phyloP scores from a whole-genome alignment of 2,797 vertebrate species.

The Falco novaeseelandiae region DNA sequence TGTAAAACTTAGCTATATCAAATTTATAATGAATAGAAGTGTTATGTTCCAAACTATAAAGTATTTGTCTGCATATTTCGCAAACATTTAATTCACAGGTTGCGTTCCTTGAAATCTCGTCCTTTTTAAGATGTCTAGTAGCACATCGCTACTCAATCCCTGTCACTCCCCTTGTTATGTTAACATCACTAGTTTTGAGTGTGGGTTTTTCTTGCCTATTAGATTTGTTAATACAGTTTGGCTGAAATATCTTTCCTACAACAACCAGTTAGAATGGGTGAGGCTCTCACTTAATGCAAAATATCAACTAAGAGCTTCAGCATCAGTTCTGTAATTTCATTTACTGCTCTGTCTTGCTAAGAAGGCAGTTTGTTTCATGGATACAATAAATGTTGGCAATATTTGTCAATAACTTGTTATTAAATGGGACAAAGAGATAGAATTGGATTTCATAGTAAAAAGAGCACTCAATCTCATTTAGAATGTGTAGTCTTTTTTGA shows the following conservation, averaged over 20 bases:
- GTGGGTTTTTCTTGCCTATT: background rate
- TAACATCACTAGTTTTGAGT: background rate
- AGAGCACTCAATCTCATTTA: constrained; percentile 61
- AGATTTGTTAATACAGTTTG: background rate
- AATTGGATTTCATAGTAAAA: constrained; percentile 72
- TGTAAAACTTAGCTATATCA: background rate
- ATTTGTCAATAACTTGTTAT: constrained; percentile 67
- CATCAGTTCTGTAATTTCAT: constrained; percentile 14
- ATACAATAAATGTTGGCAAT: constrained; percentile 50
- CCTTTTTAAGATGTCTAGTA: background rate
- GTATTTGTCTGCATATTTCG: background rate
- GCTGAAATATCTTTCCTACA: background rate
- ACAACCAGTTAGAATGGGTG: background rate
- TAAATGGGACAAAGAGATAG: constrained; percentile 65
- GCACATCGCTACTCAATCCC: background rate
- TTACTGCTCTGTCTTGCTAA: constrained; percentile 35
- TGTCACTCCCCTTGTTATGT: background rate
- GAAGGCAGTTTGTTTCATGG: background rate
- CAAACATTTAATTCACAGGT: background rate
- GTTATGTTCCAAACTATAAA: background rate
- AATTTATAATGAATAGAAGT: background rate
- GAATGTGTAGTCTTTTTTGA: constrained; percentile 44
- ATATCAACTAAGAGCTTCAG: background rate
- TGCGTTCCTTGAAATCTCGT: background rate
- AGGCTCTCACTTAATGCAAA: background rate